phyloP scores from a whole-genome alignment of 2,888 invertebrate genomes.

The Oscheius myriophilus region DNA sequence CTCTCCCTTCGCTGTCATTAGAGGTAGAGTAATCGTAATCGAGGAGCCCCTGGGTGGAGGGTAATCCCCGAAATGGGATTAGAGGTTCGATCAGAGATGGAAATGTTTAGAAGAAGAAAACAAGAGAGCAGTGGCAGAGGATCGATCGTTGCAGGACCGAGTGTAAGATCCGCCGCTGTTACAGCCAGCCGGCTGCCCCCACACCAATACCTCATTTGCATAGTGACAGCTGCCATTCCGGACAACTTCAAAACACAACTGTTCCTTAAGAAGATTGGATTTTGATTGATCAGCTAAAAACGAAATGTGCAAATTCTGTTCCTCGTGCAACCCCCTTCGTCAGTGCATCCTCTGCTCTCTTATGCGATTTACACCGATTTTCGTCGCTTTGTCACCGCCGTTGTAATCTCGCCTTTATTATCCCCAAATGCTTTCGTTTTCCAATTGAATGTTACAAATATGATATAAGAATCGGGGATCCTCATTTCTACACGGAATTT shows the following conservation, averaged over 20 bases:
- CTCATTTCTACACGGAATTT: too few species aligned
- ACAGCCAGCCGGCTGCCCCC: constrained; percentile 23
- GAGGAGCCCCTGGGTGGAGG: background rate
- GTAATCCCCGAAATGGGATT: constrained; percentile 1
- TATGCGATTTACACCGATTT: constrained; percentile 23
- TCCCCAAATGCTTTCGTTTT: too few species aligned
- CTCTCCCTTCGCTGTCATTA: background rate
- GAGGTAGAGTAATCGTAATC: constrained; percentile 6
- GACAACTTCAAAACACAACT: too few species aligned
- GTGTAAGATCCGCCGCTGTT: constrained; percentile 11
- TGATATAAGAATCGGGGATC: background rate
- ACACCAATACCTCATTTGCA: constrained; percentile 24
- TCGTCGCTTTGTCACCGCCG: too few species aligned
- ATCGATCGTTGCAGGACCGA: too few species aligned
- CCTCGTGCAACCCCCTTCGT: background rate
- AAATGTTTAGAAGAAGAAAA: too few species aligned
- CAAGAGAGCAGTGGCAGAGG: too few species aligned
- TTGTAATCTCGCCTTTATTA: too few species aligned
- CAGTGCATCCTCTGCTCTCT: constrained; percentile 1
- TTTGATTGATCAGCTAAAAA: too few species aligned
- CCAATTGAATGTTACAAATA: too few species aligned
- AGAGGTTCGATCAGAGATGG: background rate
- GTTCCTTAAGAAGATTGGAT: too few species aligned
- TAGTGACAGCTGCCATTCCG: constrained; percentile 15
- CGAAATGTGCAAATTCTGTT: background rate